Conservation (phyloP, 2,888 invertebrate species). For the Augochlorella aurata region DNA sequence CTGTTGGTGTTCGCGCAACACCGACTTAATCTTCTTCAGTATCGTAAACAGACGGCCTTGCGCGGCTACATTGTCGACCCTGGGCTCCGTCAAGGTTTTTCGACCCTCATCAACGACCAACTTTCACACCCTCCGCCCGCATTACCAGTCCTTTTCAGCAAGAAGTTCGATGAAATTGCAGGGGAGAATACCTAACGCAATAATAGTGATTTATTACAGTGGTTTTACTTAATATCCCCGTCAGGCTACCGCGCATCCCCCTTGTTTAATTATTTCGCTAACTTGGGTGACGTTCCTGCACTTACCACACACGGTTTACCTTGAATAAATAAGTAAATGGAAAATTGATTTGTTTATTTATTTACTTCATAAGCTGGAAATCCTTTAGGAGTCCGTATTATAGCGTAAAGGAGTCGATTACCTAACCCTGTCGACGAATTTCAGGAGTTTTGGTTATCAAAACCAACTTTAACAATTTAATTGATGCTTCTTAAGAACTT, state of each 20-base stretch:
- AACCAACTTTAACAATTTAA: no score
- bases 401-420: no score
- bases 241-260: not conserved
- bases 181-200: constrained; percentile 9
- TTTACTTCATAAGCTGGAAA: no score
- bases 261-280: constrained; percentile 10
- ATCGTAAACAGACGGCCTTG: constrained; percentile 34
- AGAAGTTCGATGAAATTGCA: constrained; percentile 30
- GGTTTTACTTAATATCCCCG: not conserved
- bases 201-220: constrained; percentile 36
- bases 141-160: not conserved
- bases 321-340: no score
- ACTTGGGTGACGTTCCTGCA: not conserved
- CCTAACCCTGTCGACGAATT: no score
- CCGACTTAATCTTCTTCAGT: constrained; percentile 37
- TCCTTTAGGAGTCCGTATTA: no score
- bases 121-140: constrained; percentile 20
- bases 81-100: constrained; percentile 28
- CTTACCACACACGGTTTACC: not conserved
- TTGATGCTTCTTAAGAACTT: no score
- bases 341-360: no score
- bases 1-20: not conserved
- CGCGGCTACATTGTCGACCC: constrained; percentile 1
- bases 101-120: constrained; percentile 10
- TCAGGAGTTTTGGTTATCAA: no score